Evolutionary conservation across 2,888 invertebrate genomes (phyloP), one percentile per base, ranked within the genome.

Genomic region (Oscheius myriophilus): DNA sequence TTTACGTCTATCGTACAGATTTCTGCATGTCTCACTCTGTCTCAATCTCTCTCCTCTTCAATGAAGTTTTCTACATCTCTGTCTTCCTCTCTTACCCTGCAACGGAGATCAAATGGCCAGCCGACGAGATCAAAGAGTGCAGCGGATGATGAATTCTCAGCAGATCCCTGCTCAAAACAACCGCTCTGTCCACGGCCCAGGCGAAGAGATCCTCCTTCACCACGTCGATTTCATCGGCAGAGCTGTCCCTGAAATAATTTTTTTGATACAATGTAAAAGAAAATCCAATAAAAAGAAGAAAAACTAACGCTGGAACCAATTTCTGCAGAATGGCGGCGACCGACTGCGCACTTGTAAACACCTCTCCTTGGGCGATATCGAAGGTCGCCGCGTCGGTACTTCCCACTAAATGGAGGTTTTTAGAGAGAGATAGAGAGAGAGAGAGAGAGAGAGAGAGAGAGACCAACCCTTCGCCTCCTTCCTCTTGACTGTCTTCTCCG

Each of bases 81-180:
- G 3, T 9, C 49, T 18, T 6, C 49, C 18, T 49, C 18, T 18
- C n/a, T 39, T 2, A 76, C 76, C 67, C 68, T 3, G 71, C 70
- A 2, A 77, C 39, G 3, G 61, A 67, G 9, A 67, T 46, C 54
- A 77, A 43, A 58, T 71, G 69, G 18, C 49, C 61, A 0, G 74
- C 63, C 42, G 71, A 70, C 1, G 69, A 68, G 7, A 73, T 21
- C 41, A 72, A 65, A 11, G 73, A 70, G 49, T 74, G 76, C 12
- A 76, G 67, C 23, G 74, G 74, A 14, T 58, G 43, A 65, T 70
- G 68, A 23, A 70, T 67, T 26, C 42, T 11, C 21, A 53, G 42
- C 4, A 53, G 39, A 33, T 51, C 42, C 52, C 14, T 49, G 52
- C 67, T 61, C 52, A 67, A 26, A 21, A 33, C 42, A 4, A 23